Evolutionary conservation across 2,888 invertebrate genomes (phyloP), one percentile per base, ranked within the genome.

Genomic region (Agonopterix subpropinquella): DNA sequence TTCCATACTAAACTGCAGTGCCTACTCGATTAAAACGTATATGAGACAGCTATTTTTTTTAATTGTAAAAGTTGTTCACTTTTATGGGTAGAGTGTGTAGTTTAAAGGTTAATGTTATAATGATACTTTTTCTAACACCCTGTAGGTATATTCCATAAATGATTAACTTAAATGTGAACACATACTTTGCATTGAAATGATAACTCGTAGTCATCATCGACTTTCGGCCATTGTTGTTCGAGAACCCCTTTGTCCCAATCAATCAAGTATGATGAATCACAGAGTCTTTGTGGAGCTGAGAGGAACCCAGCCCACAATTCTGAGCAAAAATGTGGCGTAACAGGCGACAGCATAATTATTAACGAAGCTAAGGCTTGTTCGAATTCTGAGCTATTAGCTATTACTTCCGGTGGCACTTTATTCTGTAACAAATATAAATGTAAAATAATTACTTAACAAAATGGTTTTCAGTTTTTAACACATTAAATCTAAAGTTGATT

Each of bases 251-350:
- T 85, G 47, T 93, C 81, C 93, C 95, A 94, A 45, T 90, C 71
- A 45, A 95, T 89, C 57, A 91, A 89, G 8, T 72, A 65, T 4
- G 84, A 73, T 49, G 67, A 53, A 0, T 58, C 58, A 64, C 89
- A 89, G 10, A 91, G 63, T 58, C 91, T 89, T 59, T 92, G 87
- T 4, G 92, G 91, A 2, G 92, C 92, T 0, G 91, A 89, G 37
- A 89, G 80, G 64, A 96, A 92, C 45, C 94, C 96, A 15, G 92
- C 89, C 98, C 98, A 98, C 11, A 98, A 80, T 77, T 98, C 98
- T 0, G 95, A 95, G 36, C 96, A 93, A 78, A 97, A 97, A 80
- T 96, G 95, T 0, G 98, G 98, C 0, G 95, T 94, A 68, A 98
- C 90, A 0, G 98, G 98, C 3, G 96, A 92, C 41, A 98, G 70